Base-by-base conservation (phyloP, 2,113 vertebrate genomes). In the Larimichthys crocea region DNA sequence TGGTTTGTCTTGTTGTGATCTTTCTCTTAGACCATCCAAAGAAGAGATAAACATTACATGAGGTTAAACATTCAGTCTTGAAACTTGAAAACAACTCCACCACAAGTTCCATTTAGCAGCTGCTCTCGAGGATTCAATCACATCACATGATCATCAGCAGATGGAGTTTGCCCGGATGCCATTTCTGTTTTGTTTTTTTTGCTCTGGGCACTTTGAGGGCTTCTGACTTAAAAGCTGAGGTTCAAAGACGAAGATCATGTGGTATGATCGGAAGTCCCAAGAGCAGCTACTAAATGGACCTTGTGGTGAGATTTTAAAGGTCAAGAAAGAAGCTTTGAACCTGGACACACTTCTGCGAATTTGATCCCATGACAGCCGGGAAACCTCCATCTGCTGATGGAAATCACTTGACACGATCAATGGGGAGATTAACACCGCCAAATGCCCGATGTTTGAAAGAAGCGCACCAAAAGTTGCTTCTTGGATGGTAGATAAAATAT, bases 81-180 rank as follows among this genome's bases (percentile, higher is more conserved):
- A 63, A 53, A 26, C 10, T 10, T 29, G 20, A 53, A 52, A 74
- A 40, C 46, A 61, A 74, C 26, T 3, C 59, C 48, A 72, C 48
- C 50, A 50, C 61, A 55, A 7, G 19, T 48, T 60, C 46, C 44
- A 31, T 76, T 55, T 71, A 65, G n/a, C 10, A 42, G 57, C n/a
- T n/a, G 57, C 10, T 68, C 55, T 67, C 3, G 6, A 1, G 42
- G 42, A 42, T 57, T 63, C 49, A 42, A 1, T 64, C 24, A n/a
- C 9, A 24, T 22, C 17, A 6, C 17, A 19, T 48, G 16, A 48
- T 29, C 55, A 48, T 10, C 14, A 5, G 56, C 56, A 29, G 14
- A 29, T 31, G 16, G 10, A n/a, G 35, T 42, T 42, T n/a, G 10
- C 19, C 26, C 29, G 3, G 1, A 31, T 31, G 4, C 10, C 5